These are phyloP conservation scores for Otocyon megalotis DNA, from an alignment of 2,113 vertebrate genomes.

Conservation along the genomic window DNA sequence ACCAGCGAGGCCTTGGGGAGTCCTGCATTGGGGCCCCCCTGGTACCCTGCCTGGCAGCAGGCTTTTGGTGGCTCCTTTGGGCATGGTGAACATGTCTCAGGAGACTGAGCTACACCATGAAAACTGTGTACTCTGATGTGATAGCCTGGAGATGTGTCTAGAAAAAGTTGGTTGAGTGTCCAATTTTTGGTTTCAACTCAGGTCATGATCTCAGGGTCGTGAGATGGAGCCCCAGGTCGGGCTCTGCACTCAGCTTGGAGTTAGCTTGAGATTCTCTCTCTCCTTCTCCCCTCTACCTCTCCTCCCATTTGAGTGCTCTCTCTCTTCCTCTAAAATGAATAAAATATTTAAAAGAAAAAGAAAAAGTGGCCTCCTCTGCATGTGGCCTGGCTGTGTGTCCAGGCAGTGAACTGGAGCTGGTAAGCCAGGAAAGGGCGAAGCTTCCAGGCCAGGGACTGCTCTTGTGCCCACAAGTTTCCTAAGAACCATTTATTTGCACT, in stretches of 20 bases:
- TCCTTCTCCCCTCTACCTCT: neutral
- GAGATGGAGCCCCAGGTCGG: neutral
- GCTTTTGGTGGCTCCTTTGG: neutral
- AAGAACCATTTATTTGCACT: too few species aligned
- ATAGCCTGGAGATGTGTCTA: fast-evolving
- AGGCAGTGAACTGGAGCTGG: neutral
- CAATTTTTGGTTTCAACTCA: neutral
- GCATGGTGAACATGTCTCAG: neutral
- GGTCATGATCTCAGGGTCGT: neutral
- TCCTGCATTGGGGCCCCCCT: neutral
- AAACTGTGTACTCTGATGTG: neutral
- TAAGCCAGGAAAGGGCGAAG: fast-evolving
- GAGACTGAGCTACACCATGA: neutral
- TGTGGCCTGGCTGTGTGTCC: neutral
- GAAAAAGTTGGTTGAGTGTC: neutral
- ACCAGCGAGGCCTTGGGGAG: neutral
- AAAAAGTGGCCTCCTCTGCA: neutral
- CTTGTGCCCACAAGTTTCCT: too few species aligned
- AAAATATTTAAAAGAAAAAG: neutral
- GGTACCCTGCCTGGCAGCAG: neutral
- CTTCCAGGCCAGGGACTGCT: neutral
- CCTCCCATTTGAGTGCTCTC: neutral
- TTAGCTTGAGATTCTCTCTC: neutral
- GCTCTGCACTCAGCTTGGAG: neutral
- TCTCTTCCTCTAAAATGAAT: neutral